Evolutionary conservation across 23 tunicate genomes (phyloP).

Genomic region (Aplidium turbinatum): DNA sequence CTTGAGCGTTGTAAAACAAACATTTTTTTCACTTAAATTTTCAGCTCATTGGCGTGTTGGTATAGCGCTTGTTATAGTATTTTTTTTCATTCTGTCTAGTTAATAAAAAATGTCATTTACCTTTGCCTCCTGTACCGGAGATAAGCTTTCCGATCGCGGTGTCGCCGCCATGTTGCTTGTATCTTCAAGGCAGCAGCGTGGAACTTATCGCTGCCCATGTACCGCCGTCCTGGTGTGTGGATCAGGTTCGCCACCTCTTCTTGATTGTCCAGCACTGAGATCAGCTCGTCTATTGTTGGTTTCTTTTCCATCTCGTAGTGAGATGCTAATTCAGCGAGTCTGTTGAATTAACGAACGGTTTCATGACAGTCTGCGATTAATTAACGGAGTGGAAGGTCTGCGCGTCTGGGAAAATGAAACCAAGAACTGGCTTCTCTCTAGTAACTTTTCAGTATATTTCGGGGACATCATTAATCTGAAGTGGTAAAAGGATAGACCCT

Average conservation of each 20-base stretch:
- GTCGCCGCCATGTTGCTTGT: slow-evolving; percentile 83
- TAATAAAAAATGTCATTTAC: slow-evolving; percentile 24
- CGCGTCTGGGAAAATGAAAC: too few species aligned
- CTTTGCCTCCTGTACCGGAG: slow-evolving; percentile 69
- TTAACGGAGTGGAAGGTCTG: too few species aligned
- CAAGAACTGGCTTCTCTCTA: too few species aligned
- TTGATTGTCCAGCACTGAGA: slow-evolving; percentile 63
- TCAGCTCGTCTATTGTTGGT: slow-evolving; percentile 64
- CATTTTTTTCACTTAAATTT: neutral
- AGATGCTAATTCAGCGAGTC: slow-evolving; percentile 71
- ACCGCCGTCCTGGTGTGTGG: slow-evolving; percentile 70
- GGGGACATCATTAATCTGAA: too few species aligned
- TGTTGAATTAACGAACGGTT: too few species aligned
- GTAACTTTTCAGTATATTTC: too few species aligned
- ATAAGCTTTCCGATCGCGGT: slow-evolving; percentile 68
- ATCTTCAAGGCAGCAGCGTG: slow-evolving; percentile 79
- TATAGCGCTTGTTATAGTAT: too few species aligned
- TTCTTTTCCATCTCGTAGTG: slow-evolving; percentile 69
- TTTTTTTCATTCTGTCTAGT: too few species aligned
- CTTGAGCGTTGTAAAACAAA: too few species aligned
- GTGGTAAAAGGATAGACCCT: too few species aligned
- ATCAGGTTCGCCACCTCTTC: slow-evolving; percentile 63
- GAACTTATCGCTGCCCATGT: slow-evolving; percentile 53
- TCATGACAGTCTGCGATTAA: too few species aligned
- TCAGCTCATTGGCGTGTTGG: too few species aligned